Evolutionary conservation across 2,797 vertebrate genomes (phyloP).

Genomic region (Trematomus bernacchii): DNA sequence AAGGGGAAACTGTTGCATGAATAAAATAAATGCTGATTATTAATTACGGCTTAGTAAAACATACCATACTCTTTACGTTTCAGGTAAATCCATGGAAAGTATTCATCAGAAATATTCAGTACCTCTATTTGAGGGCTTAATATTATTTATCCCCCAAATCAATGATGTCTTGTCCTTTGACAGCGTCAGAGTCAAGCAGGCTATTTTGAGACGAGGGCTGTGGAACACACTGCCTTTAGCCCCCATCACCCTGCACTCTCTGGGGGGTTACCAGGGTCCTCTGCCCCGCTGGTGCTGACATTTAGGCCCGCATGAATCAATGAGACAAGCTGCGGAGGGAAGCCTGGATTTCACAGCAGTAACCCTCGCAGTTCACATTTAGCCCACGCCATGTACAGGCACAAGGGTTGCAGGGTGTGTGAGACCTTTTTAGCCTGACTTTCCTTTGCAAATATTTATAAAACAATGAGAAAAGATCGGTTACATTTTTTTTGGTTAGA

Average conservation of each 20-base stretch:
- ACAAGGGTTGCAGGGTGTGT: constrained; percentile 13
- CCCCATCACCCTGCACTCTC: constrained; percentile 60
- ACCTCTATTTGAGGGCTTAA: constrained; percentile 8
- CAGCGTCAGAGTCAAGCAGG: constrained; percentile 31
- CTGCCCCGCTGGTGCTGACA: constrained; percentile 81
- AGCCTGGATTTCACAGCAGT: constrained; percentile 58
- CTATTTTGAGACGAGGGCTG: constrained; percentile 63
- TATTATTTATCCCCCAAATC: constrained; percentile 34
- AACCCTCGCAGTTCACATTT: constrained; percentile 58
- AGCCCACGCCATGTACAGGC: constrained; percentile 41
- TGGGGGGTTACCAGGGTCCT: constrained; percentile 59
- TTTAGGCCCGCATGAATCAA: constrained; percentile 84
- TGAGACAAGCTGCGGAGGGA: constrained; percentile 74
- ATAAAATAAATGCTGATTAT: constrained; percentile 30
- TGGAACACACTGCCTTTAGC: constrained; percentile 63
- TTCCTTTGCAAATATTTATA: not conserved
- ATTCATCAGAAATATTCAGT: not conserved
- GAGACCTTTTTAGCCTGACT: constrained; percentile 34
- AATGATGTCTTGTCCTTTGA: constrained; percentile 52
- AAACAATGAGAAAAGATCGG: not conserved
- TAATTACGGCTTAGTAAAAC: constrained; percentile 9
- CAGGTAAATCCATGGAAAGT: not conserved
- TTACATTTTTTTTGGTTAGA: not conserved
- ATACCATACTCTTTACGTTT: constrained; percentile 31
- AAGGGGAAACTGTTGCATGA: not conserved